Evolutionary conservation across 2,888 invertebrate genomes (phyloP), one percentile per base, ranked within the genome.

Genomic region (Dicycla oo): DNA sequence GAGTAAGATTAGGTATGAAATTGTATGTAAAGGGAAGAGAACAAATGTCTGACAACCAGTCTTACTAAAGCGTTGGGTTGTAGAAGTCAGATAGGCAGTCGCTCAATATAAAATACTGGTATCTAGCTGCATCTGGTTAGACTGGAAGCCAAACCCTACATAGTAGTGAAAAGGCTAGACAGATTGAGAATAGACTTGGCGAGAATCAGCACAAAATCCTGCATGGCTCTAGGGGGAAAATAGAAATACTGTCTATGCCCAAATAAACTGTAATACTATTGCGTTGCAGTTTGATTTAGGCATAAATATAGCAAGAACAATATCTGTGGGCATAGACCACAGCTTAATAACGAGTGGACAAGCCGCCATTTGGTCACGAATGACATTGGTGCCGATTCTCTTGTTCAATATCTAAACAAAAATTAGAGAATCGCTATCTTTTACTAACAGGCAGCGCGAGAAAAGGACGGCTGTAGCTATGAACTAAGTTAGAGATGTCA

Each of bases 291-390:
- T 34, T n/a, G 3, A 18, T 18, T n/a, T 34, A 18, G 38, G n/a
- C 18, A 34, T 13, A 63, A 34, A 34, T n/a, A n/a, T n/a, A n/a
- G n/a, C n/a, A n/a, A n/a, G n/a, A n/a, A n/a, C n/a, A 34, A 34
- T 34, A 34, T 30, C 30, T 30, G 30, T 47, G 26, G 38, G n/a
- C 18, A 34, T 13, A 63, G n/a, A n/a, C 34, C 23, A 54, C 18
- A 56, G 10, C 5, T 23, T 30, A 51, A 54, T 15, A 54, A 47
- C 15, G 23, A 23, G 53, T 40, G 18, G 3, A 1, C 13, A 23
- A 45, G 26, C n/a, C 23, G 23, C 15, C 63, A 23, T 47, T 6
- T 20, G 13, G 18, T 70, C 71, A 61, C 26, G 43, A 53, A 26
- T 26, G 18, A 43, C 18, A n/a, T 53, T n/a, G n/a, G n/a, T n/a